Conservation (phyloP, 2,797 vertebrate genomes). For the Lithobates pipiens region DNA sequence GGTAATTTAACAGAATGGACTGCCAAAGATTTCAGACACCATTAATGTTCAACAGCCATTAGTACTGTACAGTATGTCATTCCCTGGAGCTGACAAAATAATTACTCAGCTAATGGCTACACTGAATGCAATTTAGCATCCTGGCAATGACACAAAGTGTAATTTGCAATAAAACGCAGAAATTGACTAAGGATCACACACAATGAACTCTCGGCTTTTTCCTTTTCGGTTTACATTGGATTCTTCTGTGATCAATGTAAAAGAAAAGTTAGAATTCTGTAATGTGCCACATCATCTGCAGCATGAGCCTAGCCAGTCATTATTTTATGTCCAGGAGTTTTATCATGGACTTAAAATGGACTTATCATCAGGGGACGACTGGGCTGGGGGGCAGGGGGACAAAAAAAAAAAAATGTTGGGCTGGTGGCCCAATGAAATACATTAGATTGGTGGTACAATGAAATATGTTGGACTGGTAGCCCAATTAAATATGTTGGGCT, state of each 20-base stretch:
- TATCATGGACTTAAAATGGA: not conserved
- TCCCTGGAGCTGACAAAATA: constrained; percentile 10
- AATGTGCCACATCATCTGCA: not conserved
- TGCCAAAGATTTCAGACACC: not conserved
- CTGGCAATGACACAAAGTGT: not conserved
- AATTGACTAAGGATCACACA: not conserved
- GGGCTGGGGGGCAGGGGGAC: no score
- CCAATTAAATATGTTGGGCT: no score
- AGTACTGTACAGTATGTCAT: constrained; percentile 3
- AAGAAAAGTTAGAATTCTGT: not conserved
- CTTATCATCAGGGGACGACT: no score
- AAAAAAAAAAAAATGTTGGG: no score
- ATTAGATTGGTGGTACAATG: no score
- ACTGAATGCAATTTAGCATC: not conserved
- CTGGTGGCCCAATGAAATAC: no score
- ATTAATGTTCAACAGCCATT: not conserved
- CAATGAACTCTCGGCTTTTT: not conserved
- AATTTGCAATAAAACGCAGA: not conserved
- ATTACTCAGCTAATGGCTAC: not conserved
- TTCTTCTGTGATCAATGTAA: not conserved
- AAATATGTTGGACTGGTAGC: no score
- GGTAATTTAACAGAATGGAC: not conserved
- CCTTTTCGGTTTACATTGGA: not conserved
- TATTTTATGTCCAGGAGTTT: not conserved
- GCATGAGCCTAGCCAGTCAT: not conserved